A percentile compares a stretch with the other conserved stretches of the same genome.
Evolutionary conservation across 2,888 invertebrate genomes (phyloP).

Genomic region (Panorpa germanica): DNA sequence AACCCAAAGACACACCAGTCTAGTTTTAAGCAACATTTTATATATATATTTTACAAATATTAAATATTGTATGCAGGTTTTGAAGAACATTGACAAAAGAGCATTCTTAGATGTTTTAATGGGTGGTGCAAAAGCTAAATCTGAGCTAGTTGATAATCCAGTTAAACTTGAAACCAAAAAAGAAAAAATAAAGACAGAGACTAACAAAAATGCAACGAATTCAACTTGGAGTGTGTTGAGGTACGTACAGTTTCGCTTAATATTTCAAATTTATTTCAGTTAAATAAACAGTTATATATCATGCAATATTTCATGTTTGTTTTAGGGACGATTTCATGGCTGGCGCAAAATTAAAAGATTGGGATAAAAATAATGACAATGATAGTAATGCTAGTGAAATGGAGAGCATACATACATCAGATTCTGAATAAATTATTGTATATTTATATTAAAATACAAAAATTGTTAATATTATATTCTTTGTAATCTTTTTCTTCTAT

Average conservation of each 20-base stretch:
- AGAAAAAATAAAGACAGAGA: constrained; percentile 24
- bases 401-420: too few species aligned
- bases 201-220: constrained; percentile 18
- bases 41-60: neutral
- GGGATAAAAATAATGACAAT: constrained; percentile 59
- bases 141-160: constrained; percentile 26
- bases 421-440: too few species aligned
- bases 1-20: too few species aligned
- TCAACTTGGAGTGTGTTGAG: constrained; percentile 42
- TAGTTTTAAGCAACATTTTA: neutral
- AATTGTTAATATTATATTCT: too few species aligned
- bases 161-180: constrained; percentile 28
- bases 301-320: constrained; percentile 2
- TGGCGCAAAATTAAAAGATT: constrained; percentile 76
- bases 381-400: constrained; percentile 19
- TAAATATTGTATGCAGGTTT: constrained; percentile 17
- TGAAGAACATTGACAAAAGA: constrained; percentile 57
- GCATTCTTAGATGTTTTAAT: constrained; percentile 62
- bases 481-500: too few species aligned
- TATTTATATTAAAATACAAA: too few species aligned
- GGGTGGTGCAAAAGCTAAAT: constrained; percentile 38
- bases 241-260: constrained; percentile 14
- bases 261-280: constrained; percentile 5
- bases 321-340: constrained; percentile 73
- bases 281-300: constrained; percentile 12